phyloP scores from a whole-genome alignment of 2,797 vertebrate genomes.

The Eidolon dupreanum region DNA sequence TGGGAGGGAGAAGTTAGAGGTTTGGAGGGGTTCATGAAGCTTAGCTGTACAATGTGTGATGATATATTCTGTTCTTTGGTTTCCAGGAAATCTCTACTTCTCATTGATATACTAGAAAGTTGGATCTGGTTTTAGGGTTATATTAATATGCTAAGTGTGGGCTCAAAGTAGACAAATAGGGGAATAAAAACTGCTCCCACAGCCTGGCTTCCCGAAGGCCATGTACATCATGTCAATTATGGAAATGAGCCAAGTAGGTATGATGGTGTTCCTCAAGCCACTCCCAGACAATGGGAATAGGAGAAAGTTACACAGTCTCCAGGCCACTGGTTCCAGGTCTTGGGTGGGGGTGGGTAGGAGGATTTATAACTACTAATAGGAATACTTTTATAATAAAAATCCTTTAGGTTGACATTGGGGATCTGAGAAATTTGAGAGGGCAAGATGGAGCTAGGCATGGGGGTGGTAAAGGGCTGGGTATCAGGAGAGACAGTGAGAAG shows the following conservation, averaged over 20 bases:
- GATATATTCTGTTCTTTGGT: not conserved
- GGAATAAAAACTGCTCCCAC: not conserved
- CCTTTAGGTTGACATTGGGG: not conserved
- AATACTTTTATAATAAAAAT: not conserved
- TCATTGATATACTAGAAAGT: not conserved
- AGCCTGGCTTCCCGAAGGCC: not conserved
- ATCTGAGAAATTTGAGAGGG: not conserved
- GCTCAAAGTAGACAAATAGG: not conserved
- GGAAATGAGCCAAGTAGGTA: too few relatives aligned
- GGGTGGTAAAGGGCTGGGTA: not conserved
- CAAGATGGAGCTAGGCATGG: not conserved
- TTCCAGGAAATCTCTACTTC: not conserved
- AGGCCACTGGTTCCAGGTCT: not conserved
- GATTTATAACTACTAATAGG: not conserved
- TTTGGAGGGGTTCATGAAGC: not conserved
- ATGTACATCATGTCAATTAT: rapidly evolving
- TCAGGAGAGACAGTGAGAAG: rapidly evolving
- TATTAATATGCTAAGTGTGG: not conserved
- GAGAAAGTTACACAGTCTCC: not conserved
- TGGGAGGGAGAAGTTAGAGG: not conserved
- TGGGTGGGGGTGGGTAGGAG: not conserved
- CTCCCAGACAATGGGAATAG: not conserved
- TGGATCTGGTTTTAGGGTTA: not conserved
- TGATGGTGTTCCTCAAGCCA: not conserved
- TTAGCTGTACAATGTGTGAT: too few relatives aligned